Base-by-base conservation (phyloP, 2,888 invertebrate genomes). In the Lycocerus yunnanus region DNA sequence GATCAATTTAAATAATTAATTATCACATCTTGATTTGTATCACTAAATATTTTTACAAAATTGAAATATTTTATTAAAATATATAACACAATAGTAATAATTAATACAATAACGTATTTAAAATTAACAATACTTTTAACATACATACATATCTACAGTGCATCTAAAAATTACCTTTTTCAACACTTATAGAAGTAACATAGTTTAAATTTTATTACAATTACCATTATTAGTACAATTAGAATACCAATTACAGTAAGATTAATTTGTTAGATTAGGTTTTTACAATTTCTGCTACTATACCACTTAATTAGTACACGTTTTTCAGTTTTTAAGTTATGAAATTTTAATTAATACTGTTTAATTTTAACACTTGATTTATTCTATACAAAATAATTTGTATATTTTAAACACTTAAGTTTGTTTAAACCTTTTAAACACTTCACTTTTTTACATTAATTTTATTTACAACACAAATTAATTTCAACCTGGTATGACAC, bases 401-500 rank as follows among this genome's bases (percentile, higher is more conserved):
- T 63, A 63, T 63, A 18, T 63, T 15, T 63, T 8, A 18, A 63
- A 63, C 60, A 63, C 61, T 63, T 63, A 63, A 63, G 16, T 63
- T 63, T 63, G 61, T 63, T 16, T 63, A 63, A 63, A 63, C 61
- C 61, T 20, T 63, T 63, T 18, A 63, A 63, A 63, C 61, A 63
- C 61, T 63, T 63, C 61, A 63, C 61, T 63, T 63, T 63, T 63
- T 63, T 63, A 66, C 20, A 58, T 71, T 15, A 66, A 65, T 66
- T 24, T 66, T 71, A 71, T 71, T 71, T 71, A 71, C 71, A 71
- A 70, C 70, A 43, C 65, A 63, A 63, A 65, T 27, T 70, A 70
- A 70, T 70, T 70, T 70, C 43, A 66, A 21, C 71, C 14, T 16
- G 59, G 71, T 16, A 24, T 58, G 71, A 66, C 73, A 74, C 73